These are phyloP conservation scores for Aphidius gifuensis DNA, from an alignment of 1,140 invertebrate genomes.

Conservation along the genomic window DNA sequence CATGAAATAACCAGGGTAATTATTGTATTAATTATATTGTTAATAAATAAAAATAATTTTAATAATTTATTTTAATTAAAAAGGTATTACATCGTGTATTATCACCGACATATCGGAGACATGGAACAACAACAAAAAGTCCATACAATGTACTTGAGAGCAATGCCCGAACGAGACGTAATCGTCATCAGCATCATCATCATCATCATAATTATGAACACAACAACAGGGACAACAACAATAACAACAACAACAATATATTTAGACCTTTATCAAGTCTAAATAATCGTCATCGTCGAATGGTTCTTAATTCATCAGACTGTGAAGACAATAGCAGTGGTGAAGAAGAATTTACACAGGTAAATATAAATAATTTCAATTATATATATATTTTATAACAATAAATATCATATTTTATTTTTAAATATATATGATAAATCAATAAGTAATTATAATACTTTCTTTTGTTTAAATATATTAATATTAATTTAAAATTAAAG, in stretches of 20 bases:
- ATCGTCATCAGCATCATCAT: conserved; percentile 35
- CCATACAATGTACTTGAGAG: conserved; percentile 45
- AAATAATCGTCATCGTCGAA: conserved; percentile 41
- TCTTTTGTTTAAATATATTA: too few species aligned
- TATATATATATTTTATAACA: not conserved
- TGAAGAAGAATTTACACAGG: conserved; percentile 52
- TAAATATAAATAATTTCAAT: conserved; percentile 20
- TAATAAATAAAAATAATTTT: conserved; percentile 3
- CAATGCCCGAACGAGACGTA: conserved; percentile 44
- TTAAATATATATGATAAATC: too few species aligned
- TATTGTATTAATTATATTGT: not conserved
- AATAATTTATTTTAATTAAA: not conserved
- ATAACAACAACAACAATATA: not conserved
- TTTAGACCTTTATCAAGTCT: conserved; percentile 42
- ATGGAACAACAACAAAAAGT: conserved; percentile 38
- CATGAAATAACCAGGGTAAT: conserved; percentile 55
- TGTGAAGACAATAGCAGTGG: conserved; percentile 55
- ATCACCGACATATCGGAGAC: conserved; percentile 39
- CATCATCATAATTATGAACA: conserved; percentile 10
- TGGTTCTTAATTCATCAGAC: conserved; percentile 49
- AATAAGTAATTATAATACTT: not conserved
- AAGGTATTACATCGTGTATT: conserved; percentile 50
- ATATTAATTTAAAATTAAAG: too few species aligned
- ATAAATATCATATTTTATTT: not conserved
- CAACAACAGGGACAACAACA: not conserved